These are phyloP conservation scores for Emys orbicularis DNA, from an alignment of 2,797 vertebrate genomes.

Conservation along the genomic window DNA sequence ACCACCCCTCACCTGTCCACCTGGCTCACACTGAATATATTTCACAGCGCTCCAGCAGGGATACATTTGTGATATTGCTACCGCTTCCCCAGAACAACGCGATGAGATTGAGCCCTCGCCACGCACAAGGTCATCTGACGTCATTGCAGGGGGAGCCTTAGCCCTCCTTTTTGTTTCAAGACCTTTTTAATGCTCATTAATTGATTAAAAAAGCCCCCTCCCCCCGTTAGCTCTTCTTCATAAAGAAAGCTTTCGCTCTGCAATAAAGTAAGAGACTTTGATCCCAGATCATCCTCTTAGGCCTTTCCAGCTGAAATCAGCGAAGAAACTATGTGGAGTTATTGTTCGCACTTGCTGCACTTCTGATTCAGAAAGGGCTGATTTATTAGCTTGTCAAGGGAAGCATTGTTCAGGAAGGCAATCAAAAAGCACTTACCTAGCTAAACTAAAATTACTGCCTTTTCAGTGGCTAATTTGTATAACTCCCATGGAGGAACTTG, in stretches of 20 bases:
- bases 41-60: constrained; percentile 59
- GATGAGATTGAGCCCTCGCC: constrained; percentile 37
- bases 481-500: constrained; percentile 98
- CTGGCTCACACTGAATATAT: constrained; percentile 51
- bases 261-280: constrained; percentile 80
- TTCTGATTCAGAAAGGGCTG: constrained; percentile 92
- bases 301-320: constrained; percentile 84
- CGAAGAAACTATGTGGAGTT: constrained; percentile 80
- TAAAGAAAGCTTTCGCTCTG: constrained; percentile 85
- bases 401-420: constrained; percentile 97
- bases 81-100: constrained; percentile 2
- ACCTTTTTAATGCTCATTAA: constrained; percentile 79
- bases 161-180: constrained; percentile 75
- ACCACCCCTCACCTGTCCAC: constrained; percentile 84
- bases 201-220: constrained; percentile 80
- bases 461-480: constrained; percentile 99
- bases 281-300: constrained; percentile 80
- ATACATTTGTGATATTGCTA: constrained; percentile 54
- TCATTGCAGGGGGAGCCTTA: constrained; percentile 19
- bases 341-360: constrained; percentile 87
- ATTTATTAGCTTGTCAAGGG: constrained; percentile 99
- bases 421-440: constrained; percentile 99
- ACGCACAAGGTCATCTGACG: constrained; percentile 21
- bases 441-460: constrained; percentile 98
- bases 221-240: constrained; percentile 82